Conservation (phyloP, 2,888 invertebrate genomes). For the Phalangium opilio region DNA sequence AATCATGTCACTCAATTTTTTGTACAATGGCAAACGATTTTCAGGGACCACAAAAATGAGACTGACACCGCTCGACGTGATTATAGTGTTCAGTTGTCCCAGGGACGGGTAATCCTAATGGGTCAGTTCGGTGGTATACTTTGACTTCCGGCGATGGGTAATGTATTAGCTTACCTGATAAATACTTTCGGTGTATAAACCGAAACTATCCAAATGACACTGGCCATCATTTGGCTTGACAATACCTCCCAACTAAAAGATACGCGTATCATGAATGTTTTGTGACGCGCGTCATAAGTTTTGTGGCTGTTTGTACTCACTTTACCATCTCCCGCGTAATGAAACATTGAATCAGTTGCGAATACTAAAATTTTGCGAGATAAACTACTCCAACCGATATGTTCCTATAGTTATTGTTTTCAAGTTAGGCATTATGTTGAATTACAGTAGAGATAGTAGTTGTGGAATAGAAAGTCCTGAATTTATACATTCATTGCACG, state of each 20-base stretch:
- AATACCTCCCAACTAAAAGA: constrained; percentile 68
- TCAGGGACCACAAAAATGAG: constrained; percentile 91
- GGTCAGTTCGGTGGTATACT: too few species aligned
- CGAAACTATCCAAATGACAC: constrained; percentile 80
- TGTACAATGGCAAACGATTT: constrained; percentile 66
- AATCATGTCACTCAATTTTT: constrained; percentile 64
- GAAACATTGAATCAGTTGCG: constrained; percentile 98
- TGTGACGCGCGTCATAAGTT: too few species aligned
- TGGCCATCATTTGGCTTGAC: constrained; percentile 82
- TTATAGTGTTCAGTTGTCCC: constrained; percentile 61
- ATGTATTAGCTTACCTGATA: constrained; percentile 35
- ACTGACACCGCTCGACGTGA: constrained; percentile 81
- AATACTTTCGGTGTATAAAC: constrained; percentile 61
- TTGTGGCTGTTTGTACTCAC: too few species aligned
- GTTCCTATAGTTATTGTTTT: background rate
- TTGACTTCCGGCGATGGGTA: too few species aligned
- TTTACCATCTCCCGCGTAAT: constrained; percentile 97
- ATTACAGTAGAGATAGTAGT: too few species aligned
- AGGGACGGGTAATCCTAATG: constrained; percentile 90
- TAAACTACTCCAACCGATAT: constrained; percentile 6
- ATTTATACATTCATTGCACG: too few species aligned
- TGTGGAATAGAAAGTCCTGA: too few species aligned
- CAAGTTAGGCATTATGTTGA: background rate
- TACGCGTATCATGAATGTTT: too few species aligned
- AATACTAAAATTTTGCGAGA: constrained; percentile 85